These are phyloP conservation scores for Trissoscelio sp. DNA, from an alignment of 2,888 invertebrate genomes.

Conservation along the genomic window DNA sequence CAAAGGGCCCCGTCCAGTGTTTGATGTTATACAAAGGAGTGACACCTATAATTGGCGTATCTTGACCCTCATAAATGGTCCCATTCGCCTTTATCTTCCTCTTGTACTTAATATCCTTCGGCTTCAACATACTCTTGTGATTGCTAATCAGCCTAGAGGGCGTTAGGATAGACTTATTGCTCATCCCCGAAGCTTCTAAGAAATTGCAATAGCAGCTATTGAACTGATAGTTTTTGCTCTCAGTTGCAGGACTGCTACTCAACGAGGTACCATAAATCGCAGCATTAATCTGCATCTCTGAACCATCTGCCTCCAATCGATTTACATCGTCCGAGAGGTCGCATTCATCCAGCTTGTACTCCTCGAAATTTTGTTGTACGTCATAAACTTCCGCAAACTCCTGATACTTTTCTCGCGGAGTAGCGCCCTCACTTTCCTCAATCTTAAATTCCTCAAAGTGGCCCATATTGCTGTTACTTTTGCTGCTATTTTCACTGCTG, in stretches of 20 bases:
- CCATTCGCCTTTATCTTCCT: conserved; percentile 86
- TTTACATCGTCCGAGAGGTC: conserved; percentile 84
- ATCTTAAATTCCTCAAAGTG: conserved; percentile 83
- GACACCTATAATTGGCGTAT: conserved; percentile 78
- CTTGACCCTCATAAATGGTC: conserved; percentile 84
- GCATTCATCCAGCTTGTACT: conserved; percentile 90
- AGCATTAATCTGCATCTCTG: conserved; percentile 76
- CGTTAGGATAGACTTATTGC: conserved; percentile 90
- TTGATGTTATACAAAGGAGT: conserved; percentile 78
- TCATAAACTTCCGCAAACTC: conserved; percentile 85
- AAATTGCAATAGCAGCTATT: conserved; percentile 89
- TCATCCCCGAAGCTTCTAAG: conserved; percentile 91
- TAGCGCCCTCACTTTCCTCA: conserved; percentile 76
- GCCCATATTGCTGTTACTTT: conserved; percentile 78
- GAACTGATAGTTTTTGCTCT: conserved; percentile 81
- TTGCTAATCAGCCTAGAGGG: conserved; percentile 89
- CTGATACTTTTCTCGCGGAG: conserved; percentile 44
- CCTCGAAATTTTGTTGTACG: conserved; percentile 91
- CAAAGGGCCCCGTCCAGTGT: conserved; percentile 84
- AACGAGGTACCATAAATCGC: conserved; percentile 71
- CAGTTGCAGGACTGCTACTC: conserved; percentile 79
- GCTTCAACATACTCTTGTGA: conserved; percentile 90
- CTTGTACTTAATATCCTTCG: conserved; percentile 91
- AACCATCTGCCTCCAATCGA: conserved; percentile 80
- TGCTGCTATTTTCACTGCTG: conserved; percentile 15